Conservation (phyloP, 2,888 invertebrate species). For the Cylloceria caligata region DNA sequence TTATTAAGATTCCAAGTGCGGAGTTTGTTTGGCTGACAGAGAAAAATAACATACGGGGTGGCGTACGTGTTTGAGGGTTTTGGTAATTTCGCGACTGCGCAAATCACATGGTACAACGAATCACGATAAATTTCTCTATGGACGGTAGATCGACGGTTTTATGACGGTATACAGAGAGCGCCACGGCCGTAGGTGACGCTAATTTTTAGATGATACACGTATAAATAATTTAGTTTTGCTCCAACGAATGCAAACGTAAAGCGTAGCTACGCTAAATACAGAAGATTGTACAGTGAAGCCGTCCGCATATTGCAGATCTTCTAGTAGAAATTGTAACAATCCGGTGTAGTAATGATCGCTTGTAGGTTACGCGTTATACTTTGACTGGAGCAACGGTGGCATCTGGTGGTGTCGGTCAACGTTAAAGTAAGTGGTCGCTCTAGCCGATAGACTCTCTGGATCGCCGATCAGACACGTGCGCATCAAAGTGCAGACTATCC, state of each 20-base stretch:
- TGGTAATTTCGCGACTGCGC: too few species aligned
- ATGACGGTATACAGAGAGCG: too few species aligned
- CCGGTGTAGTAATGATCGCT: neutral
- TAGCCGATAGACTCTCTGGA: conserved; percentile 3
- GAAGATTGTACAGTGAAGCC: neutral
- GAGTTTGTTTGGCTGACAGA: conserved; percentile 45
- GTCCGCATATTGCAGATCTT: neutral
- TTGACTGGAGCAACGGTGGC: conserved; percentile 1
- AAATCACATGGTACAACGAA: too few species aligned
- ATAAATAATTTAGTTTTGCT: conserved; percentile 56
- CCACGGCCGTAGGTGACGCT: conserved; percentile 45
- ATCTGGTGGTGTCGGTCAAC: conserved; percentile 3
- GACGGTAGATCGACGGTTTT: too few species aligned
- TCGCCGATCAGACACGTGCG: conserved; percentile 31
- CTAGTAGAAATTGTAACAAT: conserved; percentile 11
- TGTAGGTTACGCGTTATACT: neutral
- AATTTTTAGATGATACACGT: conserved; percentile 53
- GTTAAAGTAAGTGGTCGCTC: conserved; percentile 39
- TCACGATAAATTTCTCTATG: neutral
- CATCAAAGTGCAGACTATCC: conserved; percentile 49
- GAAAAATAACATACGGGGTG: conserved; percentile 25
- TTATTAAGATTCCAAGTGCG: conserved; percentile 77
- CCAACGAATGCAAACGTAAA: conserved; percentile 2
- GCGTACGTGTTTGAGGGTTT: neutral
- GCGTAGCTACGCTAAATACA: neutral